A percentile compares a stretch with the other conserved stretches of the same genome.
These are phyloP conservation scores for Heteromurus nitidus DNA, from an alignment of 2,888 invertebrate species.

Conservation along the genomic window DNA sequence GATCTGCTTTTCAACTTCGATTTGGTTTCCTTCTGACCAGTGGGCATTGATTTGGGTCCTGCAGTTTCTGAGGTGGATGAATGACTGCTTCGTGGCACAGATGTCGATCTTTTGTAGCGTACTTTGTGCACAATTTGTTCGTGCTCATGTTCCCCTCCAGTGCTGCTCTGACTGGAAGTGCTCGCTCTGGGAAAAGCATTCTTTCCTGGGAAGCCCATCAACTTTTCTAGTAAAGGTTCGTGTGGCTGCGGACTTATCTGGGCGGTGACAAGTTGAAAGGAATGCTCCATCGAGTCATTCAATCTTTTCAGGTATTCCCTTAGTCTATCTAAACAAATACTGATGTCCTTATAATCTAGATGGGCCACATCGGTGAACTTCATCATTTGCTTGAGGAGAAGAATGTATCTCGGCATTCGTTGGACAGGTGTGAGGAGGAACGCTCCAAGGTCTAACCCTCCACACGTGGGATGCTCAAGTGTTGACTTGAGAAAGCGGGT, in stretches of 20 bases:
- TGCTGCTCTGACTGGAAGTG: slow-evolving; percentile 64
- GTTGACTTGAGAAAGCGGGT: slow-evolving; percentile 76
- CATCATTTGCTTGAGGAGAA: slow-evolving; percentile 76
- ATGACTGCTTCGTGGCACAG: slow-evolving; percentile 63
- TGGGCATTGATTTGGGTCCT: slow-evolving; percentile 58
- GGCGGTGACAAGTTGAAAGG: slow-evolving; percentile 75
- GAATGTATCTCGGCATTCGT: slow-evolving; percentile 76
- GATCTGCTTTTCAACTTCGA: slow-evolving; percentile 66
- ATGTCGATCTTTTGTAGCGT: slow-evolving; percentile 66
- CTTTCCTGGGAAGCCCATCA: slow-evolving; percentile 51
- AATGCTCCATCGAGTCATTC: slow-evolving; percentile 76
- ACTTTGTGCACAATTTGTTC: slow-evolving; percentile 43
- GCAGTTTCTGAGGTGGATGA: slow-evolving; percentile 31
- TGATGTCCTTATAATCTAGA: slow-evolving; percentile 76
- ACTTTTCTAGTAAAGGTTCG: slow-evolving; percentile 45
- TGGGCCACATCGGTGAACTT: slow-evolving; percentile 75
- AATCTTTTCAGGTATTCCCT: slow-evolving; percentile 76
- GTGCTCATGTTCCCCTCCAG: slow-evolving; percentile 54
- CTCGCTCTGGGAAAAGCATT: slow-evolving; percentile 63
- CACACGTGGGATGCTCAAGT: slow-evolving; percentile 74
- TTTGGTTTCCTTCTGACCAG: slow-evolving; percentile 69
- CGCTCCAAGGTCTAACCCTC: slow-evolving; percentile 75
- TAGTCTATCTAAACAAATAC: slow-evolving; percentile 75
- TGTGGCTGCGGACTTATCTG: slow-evolving; percentile 72
- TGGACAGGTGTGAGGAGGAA: slow-evolving; percentile 76